phyloP scores from a whole-genome alignment of 2,113 vertebrate species.

The Ceyx melanurus region DNA sequence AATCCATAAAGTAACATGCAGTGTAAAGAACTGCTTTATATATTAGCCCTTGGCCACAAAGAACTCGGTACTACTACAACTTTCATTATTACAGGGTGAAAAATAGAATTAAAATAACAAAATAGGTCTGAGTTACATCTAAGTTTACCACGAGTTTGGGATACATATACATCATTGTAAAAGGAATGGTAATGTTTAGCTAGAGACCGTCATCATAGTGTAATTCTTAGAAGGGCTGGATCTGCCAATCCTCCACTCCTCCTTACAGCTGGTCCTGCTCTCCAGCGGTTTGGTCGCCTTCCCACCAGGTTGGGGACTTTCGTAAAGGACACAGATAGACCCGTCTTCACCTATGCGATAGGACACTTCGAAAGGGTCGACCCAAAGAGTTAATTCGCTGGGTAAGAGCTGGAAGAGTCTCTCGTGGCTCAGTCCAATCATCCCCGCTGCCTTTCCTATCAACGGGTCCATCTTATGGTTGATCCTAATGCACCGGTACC shows the following conservation, averaged over 20 bases:
- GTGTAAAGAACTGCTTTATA: slow-evolving; percentile 51
- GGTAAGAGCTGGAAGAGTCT: slow-evolving; percentile 79
- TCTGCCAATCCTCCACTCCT: slow-evolving; percentile 69
- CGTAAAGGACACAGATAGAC: slow-evolving; percentile 80
- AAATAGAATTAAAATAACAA: neutral
- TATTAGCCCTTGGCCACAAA: slow-evolving; percentile 66
- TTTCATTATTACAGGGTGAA: slow-evolving; percentile 16
- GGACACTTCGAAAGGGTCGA: slow-evolving; percentile 81
- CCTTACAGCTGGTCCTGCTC: slow-evolving; percentile 69
- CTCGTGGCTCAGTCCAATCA: slow-evolving; percentile 75
- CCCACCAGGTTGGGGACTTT: slow-evolving; percentile 49
- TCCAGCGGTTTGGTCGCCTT: slow-evolving; percentile 42
- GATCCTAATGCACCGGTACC: slow-evolving; percentile 81
- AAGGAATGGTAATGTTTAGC: slow-evolving; percentile 59
- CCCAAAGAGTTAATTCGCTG: slow-evolving; percentile 80
- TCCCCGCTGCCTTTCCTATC: slow-evolving; percentile 74
- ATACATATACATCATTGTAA: slow-evolving; percentile 53
- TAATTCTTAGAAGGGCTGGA: slow-evolving; percentile 73
- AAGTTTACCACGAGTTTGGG: slow-evolving; percentile 1
- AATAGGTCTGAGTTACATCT: slow-evolving; percentile 14
- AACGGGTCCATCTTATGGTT: slow-evolving; percentile 82
- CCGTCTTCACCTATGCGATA: slow-evolving; percentile 82
- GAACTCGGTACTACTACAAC: slow-evolving; percentile 57
- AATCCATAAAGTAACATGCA: slow-evolving; percentile 49
- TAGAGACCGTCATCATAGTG: slow-evolving; percentile 77